Conservation (phyloP, 92 coral and sea anemone species). For the Nematostella vectensis region DNA sequence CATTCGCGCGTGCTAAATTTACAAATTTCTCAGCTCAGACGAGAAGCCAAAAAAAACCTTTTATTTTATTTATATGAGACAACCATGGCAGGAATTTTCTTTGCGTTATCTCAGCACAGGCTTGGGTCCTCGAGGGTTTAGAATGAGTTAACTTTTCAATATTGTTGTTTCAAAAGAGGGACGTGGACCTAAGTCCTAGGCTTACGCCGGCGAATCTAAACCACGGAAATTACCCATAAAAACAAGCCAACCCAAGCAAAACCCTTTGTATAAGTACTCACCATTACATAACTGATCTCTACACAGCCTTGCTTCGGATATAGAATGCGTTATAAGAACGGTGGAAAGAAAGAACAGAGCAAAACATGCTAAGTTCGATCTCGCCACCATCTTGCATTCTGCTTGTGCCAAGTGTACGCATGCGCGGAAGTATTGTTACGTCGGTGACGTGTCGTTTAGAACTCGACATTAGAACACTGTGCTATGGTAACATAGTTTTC, state of each 20-base stretch:
- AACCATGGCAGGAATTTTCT: too few species aligned
- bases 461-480: too few species aligned
- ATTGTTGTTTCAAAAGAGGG: background rate
- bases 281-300: conserved; percentile 40
- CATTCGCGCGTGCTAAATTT: too few species aligned
- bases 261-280: conserved; percentile 7
- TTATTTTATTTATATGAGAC: too few species aligned
- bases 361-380: conserved; percentile 37
- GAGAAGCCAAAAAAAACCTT: too few species aligned
- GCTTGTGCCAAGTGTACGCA: conserved; percentile 41
- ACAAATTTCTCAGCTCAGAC: too few species aligned
- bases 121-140: background rate
- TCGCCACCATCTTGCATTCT: conserved; percentile 54
- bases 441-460: conserved; percentile 69
- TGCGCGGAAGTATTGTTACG: conserved; percentile 60
- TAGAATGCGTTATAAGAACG: conserved; percentile 34
- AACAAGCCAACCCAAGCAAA: background rate
- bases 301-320: conserved; percentile 38
- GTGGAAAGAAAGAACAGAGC: conserved; percentile 39
- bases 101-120: too few species aligned
- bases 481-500: conserved; percentile 3
- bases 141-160: background rate
- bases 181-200: too few species aligned
- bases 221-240: background rate
- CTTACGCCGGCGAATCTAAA: too few species aligned